Evolutionary conservation across 2,113 vertebrate genomes (phyloP).

Genomic region (Coregonus clupeaformis): DNA sequence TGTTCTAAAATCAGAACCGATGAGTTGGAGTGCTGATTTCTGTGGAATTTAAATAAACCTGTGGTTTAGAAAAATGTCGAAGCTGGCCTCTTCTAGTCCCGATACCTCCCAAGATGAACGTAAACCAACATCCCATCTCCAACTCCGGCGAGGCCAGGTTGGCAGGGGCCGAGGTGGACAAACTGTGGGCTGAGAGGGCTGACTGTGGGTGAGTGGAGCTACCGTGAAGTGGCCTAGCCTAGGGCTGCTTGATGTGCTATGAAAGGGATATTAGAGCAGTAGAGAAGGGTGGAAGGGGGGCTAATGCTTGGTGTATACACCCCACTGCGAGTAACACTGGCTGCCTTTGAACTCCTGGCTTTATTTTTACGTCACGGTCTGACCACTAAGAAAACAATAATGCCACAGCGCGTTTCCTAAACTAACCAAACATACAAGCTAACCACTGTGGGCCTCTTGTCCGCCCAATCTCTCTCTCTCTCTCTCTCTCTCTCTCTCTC

Average conservation of each 20-base stretch:
- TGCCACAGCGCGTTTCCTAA: slow-evolving; percentile 52
- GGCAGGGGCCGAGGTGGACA: slow-evolving; percentile 13
- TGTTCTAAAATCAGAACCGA: neutral
- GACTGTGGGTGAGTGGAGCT: neutral
- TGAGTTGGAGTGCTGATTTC: neutral
- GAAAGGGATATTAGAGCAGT: slow-evolving; percentile 13
- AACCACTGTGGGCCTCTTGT: slow-evolving; percentile 51
- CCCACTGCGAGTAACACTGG: slow-evolving; percentile 53
- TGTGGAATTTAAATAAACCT: neutral
- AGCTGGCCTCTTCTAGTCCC: neutral
- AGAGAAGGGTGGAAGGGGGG: slow-evolving; percentile 23
- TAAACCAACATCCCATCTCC: neutral
- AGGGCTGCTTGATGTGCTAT: neutral
- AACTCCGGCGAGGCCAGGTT: neutral
- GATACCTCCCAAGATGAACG: slow-evolving; percentile 8
- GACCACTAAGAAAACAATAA: slow-evolving; percentile 70
- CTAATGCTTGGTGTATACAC: slow-evolving; percentile 54
- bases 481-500: neutral
- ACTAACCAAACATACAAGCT: slow-evolving; percentile 45
- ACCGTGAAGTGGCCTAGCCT: neutral
- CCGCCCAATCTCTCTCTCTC: no score
- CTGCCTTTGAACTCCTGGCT: slow-evolving; percentile 70
- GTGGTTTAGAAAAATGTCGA: neutral
- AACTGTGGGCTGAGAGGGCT: slow-evolving; percentile 7
- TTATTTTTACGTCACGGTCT: slow-evolving; percentile 71